Evolutionary conservation across 2,113 vertebrate genomes (phyloP).

Genomic region (Thamnophis sirtalis): DNA sequence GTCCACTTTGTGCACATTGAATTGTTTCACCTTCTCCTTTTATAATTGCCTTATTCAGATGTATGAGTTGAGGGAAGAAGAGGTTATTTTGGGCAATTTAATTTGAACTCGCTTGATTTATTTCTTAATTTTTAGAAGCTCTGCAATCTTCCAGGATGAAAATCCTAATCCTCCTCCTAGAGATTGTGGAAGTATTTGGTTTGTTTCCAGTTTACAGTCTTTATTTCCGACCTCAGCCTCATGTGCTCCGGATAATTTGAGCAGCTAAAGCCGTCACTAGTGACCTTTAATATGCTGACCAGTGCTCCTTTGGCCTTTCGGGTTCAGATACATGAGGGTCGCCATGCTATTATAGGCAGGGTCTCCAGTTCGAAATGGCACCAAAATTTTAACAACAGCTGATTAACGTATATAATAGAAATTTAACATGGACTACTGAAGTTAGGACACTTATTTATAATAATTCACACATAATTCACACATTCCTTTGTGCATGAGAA

Average conservation of each 20-base stretch:
- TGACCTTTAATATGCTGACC: background rate
- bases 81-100: background rate
- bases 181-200: background rate
- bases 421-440: background rate
- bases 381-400: background rate
- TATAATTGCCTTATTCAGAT: conserved; percentile 42
- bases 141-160: conserved; percentile 49
- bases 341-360: background rate
- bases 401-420: background rate
- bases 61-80: conserved; percentile 33
- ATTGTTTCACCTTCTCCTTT: conserved; percentile 43
- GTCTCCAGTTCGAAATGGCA: background rate
- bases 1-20: conserved; percentile 19
- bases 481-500: background rate
- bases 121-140: conserved; percentile 46
- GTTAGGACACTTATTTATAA: background rate
- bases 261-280: background rate
- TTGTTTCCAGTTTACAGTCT: background rate
- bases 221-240: background rate
- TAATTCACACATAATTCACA: background rate
- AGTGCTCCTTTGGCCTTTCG: background rate
- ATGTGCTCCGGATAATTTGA: background rate
- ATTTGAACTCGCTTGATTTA: conserved; percentile 51
- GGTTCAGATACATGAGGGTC: background rate
- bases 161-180: conserved; percentile 18